Conservation (phyloP, 2,888 invertebrate genomes). For the Torymus texanus region DNA sequence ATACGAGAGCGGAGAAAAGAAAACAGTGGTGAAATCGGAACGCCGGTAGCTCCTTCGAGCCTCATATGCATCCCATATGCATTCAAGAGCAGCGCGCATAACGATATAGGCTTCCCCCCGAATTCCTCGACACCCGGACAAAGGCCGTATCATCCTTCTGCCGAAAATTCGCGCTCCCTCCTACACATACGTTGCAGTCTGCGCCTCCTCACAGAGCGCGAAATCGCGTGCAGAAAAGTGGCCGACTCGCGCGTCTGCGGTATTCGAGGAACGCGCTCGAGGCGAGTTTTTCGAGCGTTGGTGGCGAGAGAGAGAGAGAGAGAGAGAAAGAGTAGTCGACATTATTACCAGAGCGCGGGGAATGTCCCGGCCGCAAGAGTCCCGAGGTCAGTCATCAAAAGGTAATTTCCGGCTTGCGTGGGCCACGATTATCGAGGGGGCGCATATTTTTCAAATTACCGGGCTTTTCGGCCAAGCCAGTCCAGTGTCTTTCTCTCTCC, state of each 20-base stretch:
- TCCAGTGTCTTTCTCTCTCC: not conserved
- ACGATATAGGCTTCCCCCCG: no score
- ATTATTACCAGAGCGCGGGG: not conserved
- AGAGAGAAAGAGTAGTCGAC: no score
- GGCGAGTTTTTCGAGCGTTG: slow-evolving; percentile 22
- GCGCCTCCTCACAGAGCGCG: no score
- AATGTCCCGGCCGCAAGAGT: slow-evolving; percentile 16
- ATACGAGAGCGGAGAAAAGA: no score
- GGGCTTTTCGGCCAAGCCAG: not conserved
- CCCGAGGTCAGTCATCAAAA: slow-evolving; percentile 20
- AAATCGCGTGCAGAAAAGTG: slow-evolving; percentile 51
- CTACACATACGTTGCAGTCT: no score
- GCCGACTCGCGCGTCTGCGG: slow-evolving; percentile 47
- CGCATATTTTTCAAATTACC: slow-evolving; percentile 40
- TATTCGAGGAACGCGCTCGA: slow-evolving; percentile 58
- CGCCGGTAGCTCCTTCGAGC: no score
- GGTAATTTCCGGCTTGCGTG: slow-evolving; percentile 55
- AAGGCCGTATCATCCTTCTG: no score
- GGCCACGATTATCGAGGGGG: slow-evolving; percentile 50
- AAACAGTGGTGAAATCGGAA: no score
- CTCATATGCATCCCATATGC: no score
- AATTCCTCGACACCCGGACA: no score
- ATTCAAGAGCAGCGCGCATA: no score
- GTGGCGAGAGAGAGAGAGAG: not conserved
- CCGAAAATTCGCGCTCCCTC: no score